Percentiles rank a stretch among this genome's conserved stretches.
Conservation (phyloP, 2,113 vertebrate genomes). For the Suncus etruscus region DNA sequence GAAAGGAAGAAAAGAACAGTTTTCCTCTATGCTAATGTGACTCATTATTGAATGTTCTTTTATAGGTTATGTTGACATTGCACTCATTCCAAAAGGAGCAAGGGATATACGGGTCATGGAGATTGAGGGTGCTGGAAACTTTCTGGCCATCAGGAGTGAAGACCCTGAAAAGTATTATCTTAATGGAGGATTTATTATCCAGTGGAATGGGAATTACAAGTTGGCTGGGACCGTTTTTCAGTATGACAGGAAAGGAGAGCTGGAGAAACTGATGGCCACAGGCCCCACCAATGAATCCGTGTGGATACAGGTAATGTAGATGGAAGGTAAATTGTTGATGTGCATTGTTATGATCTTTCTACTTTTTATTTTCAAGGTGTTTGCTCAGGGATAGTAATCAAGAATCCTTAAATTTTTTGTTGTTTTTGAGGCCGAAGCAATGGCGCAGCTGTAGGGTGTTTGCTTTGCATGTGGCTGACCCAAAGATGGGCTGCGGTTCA, state of each 20-base stretch:
- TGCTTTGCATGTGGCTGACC: no score
- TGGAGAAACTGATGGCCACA: constrained; percentile 95
- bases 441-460: no score
- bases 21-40: fast-evolving
- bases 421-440: no score
- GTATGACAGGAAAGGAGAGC: constrained; percentile 94
- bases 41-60: constrained; percentile 43
- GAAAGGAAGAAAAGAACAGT: neutral
- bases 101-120: constrained; percentile 95
- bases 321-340: neutral
- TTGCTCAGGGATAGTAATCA: neutral
- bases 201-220: constrained; percentile 98
- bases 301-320: constrained; percentile 93
- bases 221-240: constrained; percentile 94
- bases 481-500: no score
- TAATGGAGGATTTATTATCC: constrained; percentile 98
- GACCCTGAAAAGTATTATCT: constrained; percentile 94
- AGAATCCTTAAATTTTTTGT: neutral
- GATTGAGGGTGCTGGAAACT: constrained; percentile 95
- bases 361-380: neutral
- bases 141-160: constrained; percentile 93
- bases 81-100: constrained; percentile 95
- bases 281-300: constrained; percentile 95
- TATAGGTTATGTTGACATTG: constrained; percentile 95
- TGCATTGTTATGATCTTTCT: neutral